A percentile compares a stretch with the other conserved stretches of the same genome.
These are phyloP conservation scores for Pteropus alecto DNA, from an alignment of 2,113 vertebrate genomes.

Conservation along the genomic window DNA sequence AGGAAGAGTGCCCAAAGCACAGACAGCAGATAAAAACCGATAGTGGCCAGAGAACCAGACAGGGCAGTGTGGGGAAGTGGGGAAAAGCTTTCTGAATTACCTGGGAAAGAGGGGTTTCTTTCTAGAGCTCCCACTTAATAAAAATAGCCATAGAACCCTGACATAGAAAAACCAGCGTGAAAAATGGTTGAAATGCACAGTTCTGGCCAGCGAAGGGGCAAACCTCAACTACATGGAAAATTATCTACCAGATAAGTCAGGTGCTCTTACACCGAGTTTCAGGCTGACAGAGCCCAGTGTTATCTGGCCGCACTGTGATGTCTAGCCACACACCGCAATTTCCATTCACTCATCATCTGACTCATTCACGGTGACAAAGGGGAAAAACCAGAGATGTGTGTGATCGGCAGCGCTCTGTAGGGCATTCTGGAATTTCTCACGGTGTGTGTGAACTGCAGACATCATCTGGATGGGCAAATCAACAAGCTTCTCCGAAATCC, in stretches of 20 bases:
- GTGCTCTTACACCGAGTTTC: constrained; percentile 13
- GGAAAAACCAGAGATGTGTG: constrained; percentile 12
- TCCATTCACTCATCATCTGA: constrained; percentile 62
- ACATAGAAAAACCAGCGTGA: background rate
- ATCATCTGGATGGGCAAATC: background rate
- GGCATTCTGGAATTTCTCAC: constrained; percentile 25
- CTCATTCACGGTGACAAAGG: constrained; percentile 30
- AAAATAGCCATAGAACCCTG: background rate
- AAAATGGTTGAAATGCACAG: background rate
- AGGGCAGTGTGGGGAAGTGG: background rate
- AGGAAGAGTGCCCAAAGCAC: background rate
- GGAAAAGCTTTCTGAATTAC: background rate
- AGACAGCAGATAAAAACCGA: background rate
- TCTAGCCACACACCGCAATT: background rate
- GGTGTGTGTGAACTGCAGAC: background rate
- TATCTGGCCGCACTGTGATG: background rate
- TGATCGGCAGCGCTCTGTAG: background rate
- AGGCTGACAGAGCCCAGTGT: background rate
- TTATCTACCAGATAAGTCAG: background rate
- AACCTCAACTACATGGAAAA: constrained; percentile 17
- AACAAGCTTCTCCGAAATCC: background rate
- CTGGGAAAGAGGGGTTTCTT: background rate
- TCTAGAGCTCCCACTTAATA: background rate
- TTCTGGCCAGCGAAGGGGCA: background rate
- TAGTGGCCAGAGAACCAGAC: background rate